These are phyloP conservation scores for Agapornis canus DNA, from an alignment of 2,797 vertebrate genomes.

Conservation along the genomic window DNA sequence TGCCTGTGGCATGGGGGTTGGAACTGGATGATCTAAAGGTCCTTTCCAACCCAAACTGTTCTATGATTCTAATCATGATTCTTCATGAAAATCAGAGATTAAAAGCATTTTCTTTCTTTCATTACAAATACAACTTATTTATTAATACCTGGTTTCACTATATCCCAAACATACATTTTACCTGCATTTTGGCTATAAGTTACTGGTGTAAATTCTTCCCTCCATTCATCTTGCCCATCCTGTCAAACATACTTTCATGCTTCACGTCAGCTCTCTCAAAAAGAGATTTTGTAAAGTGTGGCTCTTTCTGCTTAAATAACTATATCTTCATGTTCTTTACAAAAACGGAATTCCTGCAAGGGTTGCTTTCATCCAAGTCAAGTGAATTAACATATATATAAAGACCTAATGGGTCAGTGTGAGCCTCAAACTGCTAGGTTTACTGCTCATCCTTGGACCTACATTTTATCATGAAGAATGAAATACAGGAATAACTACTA, in stretches of 20 bases:
- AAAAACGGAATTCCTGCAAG: neutral
- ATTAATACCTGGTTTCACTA: neutral
- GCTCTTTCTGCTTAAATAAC: neutral
- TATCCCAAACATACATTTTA: neutral
- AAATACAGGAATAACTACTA: neutral
- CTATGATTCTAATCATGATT: neutral
- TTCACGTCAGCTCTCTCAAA: neutral
- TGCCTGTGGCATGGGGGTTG: too few species aligned
- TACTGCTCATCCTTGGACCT: neutral
- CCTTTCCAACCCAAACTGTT: too few species aligned
- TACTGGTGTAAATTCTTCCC: neutral
- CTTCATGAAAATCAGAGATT: neutral
- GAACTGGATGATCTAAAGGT: too few species aligned
- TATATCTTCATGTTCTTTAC: neutral
- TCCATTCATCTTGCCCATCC: neutral
- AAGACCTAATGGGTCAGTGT: neutral
- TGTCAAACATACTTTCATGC: neutral
- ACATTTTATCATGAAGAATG: neutral
- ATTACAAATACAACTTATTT: neutral
- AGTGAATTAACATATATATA: neutral
- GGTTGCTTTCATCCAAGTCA: neutral
- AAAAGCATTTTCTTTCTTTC: neutral
- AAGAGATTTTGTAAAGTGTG: neutral
- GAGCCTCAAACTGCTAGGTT: neutral
- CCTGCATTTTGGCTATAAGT: neutral